A percentile compares a stretch with the other conserved stretches of the same genome.
Conservation (phyloP, 2,888 invertebrate species). For the Rotaria socialis region DNA sequence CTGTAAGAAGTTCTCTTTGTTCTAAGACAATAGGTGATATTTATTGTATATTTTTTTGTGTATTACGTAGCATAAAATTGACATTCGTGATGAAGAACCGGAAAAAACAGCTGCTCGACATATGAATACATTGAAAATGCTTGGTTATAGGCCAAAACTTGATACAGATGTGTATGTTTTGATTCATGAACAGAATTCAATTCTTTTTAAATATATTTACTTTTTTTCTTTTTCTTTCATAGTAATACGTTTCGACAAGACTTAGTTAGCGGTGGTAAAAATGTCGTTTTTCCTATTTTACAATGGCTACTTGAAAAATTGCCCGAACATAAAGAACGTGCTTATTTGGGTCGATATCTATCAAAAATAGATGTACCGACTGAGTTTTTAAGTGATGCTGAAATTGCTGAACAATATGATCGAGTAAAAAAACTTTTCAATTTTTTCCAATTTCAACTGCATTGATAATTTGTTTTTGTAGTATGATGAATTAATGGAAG, state of each 20-base stretch:
- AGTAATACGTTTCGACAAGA: slow-evolving; percentile 67
- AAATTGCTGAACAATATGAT: slow-evolving; percentile 60
- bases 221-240: slow-evolving; percentile 41
- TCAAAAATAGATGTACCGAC: slow-evolving; percentile 70
- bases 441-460: no score
- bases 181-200: not conserved
- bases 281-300: slow-evolving; percentile 72
- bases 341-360: slow-evolving; percentile 68
- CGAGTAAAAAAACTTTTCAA: not conserved
- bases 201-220: not conserved
- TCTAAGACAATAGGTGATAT: no score
- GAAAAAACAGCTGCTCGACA: slow-evolving; percentile 73
- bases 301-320: slow-evolving; percentile 74
- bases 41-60: slow-evolving; percentile 20
- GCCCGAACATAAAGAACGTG: slow-evolving; percentile 73
- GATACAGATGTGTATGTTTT: not conserved
- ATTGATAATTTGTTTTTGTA: slow-evolving; percentile 51
- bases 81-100: slow-evolving; percentile 71
- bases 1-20: not conserved
- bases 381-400: slow-evolving; percentile 71
- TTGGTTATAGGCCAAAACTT: slow-evolving; percentile 71
- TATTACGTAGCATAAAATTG: slow-evolving; percentile 65
- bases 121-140: slow-evolving; percentile 68
- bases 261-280: slow-evolving; percentile 71
- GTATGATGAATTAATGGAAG: slow-evolving; percentile 72